Evolutionary conservation across 2,113 vertebrate species (phyloP), one percentile per base, ranked within the genome.

Genomic region (Lagopus muta): DNA sequence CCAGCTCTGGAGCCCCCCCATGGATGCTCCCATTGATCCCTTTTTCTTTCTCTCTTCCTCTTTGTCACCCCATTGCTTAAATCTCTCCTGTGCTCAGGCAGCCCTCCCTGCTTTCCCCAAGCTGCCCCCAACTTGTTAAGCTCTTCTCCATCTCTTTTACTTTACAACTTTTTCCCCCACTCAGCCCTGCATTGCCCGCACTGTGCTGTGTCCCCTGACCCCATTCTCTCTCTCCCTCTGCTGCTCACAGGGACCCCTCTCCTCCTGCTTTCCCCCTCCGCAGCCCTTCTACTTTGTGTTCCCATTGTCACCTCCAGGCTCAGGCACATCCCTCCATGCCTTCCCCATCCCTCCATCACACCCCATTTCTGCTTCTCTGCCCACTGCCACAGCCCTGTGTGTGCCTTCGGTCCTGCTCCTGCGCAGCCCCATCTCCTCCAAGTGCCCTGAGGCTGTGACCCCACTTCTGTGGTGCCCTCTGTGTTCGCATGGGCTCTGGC

Each of bases 321-420:
- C 67, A 67, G n/a, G 27, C 10, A 5, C 34, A 38, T 64, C 54
- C n/a, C 40, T 36, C 48, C 8, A 25, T 58, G 32, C 18, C 55
- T 40, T 40, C 40, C 40, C 40, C 40, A 38, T 38, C 38, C 38
- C 40, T n/a, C 47, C 15, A 18, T 30, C 54, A 18, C 28, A 17
- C 15, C 54, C 54, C 15, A 17, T 30, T 67, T 55, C 32, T 18
- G 60, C 28, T 40, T 27, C 64, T 19, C 27, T 65, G 36, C 15
- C 38, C 16, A 1, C 15, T 30, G 2, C 25, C 42, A 24, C 54
- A 73, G 43, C 54, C 72, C 8, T 24, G 1, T 1, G 2, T 1
- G 1, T 1, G 6, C 30, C 36, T 32, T 1, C 0, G 3, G 24
- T 38, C 65, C 13, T 28, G 22, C 40, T 34, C 11, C 2, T 2